Base-by-base conservation (phyloP, 2,113 vertebrate species). In the Zosterops borbonicus region DNA sequence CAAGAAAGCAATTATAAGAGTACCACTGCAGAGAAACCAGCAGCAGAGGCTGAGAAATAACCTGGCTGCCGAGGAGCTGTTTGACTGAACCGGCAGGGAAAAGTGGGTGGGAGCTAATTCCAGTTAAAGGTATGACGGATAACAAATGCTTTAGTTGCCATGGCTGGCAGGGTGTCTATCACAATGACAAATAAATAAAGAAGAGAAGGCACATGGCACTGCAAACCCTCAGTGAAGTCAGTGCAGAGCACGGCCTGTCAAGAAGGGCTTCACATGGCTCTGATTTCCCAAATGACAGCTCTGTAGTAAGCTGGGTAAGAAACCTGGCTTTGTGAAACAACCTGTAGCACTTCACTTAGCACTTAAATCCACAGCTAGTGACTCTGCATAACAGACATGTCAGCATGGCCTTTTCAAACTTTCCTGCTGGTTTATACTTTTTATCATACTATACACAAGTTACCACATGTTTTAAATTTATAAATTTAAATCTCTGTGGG, bases 1-100 rank as follows among this genome's bases (percentile, higher is more conserved):
- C 62, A 52, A n/a, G 35, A 47, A 1, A 69, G 69, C 0, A 0
- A 70, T 68, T 70, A 37, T 0, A 1, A 52, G 65, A 59, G 35
- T 19, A 29, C 49, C 23, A 33, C 27, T 12, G 9, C 46, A 1
- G 4, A 83, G 77, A 86, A 68, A 64, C 5, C 5, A 16, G 62
- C 49, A 86, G 49, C 58, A 73, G 49, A 73, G 37, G 37, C 83
- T 73, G 59, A 76, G 89, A 75, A 84, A 46, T 24, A 70, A 82
- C 52, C 47, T 24, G 56, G 41, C 39, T 89, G n/a, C 76, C 2
- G 4, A 58, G 55, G 74, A 82, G 60, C 56, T 41, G 28, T 68
- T 85, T 84, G 78, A 23, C 46, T n/a, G 64, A 89, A 60, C 35
- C 7, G 5, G 4, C 56, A 39, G 46, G 37, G 39, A 65, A 50